These are phyloP conservation scores for Alaudala cheleensis DNA, from an alignment of 2,113 vertebrate genomes.

Conservation along the genomic window DNA sequence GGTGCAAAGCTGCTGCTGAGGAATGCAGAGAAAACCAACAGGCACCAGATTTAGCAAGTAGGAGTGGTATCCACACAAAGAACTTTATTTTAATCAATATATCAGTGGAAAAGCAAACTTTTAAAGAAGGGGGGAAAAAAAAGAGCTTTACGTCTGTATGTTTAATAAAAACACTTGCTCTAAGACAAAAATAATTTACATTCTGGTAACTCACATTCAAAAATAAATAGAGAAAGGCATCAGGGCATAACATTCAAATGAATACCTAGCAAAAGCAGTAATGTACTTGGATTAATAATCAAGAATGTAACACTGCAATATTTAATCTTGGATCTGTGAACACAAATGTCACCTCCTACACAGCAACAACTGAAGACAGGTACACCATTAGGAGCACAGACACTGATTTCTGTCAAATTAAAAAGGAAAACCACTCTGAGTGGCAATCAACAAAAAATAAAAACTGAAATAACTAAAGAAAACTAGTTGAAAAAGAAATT, in stretches of 20 bases:
- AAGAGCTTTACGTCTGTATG: neutral
- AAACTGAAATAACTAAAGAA: neutral
- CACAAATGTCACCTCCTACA: neutral
- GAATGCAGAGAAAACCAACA: neutral
- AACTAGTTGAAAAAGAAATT: neutral
- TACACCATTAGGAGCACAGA: neutral
- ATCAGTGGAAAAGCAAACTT: constrained; percentile 33
- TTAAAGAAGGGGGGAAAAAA: neutral
- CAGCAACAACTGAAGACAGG: constrained; percentile 11
- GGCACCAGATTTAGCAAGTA: neutral
- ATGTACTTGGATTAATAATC: constrained; percentile 40
- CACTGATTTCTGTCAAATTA: neutral
- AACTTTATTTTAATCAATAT: constrained; percentile 53
- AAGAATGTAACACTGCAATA: constrained; percentile 17
- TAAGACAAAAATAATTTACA: constrained; percentile 17
- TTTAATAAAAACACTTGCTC: constrained; percentile 19
- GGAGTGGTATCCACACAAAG: neutral
- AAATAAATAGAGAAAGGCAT: constrained; percentile 44
- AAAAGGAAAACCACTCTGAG: neutral
- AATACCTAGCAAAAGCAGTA: constrained; percentile 31
- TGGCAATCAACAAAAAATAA: neutral
- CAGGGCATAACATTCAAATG: constrained; percentile 31
- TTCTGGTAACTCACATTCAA: constrained; percentile 38
- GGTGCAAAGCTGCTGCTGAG: neutral
- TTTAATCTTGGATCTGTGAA: neutral